Conservation (phyloP, 2,888 invertebrate species). For the Athripsodes cinereus region DNA sequence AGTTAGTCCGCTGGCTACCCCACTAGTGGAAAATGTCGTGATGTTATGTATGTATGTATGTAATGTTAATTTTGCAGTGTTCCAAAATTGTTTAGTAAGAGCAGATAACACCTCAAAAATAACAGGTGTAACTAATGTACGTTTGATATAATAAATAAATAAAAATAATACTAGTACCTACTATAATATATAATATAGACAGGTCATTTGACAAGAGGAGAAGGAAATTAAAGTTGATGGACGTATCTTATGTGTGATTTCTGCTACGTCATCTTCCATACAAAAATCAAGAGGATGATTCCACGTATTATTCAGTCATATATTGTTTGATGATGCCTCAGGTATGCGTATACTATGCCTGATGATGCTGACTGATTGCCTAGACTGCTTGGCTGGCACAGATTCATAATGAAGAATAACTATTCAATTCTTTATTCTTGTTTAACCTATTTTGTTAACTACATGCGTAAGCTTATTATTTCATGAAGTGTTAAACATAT, state of each 20-base stretch:
- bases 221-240: slow-evolving; percentile 22
- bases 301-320: neutral
- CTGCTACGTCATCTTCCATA: slow-evolving; percentile 20
- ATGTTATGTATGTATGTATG: no score
- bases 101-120: no score
- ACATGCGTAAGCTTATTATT: no score
- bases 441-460: no score
- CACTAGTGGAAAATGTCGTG: no score
- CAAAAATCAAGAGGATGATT: slow-evolving; percentile 1
- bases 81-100: no score
- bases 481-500: no score
- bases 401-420: no score
- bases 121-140: neutral
- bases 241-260: slow-evolving; percentile 20
- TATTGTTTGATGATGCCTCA: neutral
- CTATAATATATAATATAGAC: neutral
- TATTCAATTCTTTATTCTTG: no score
- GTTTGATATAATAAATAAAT: neutral
- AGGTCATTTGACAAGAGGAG: slow-evolving; percentile 17
- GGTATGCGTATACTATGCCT: neutral
- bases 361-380: neutral
- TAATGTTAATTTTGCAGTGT: no score
- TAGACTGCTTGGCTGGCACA: neutral
- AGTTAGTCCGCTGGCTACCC: no score
- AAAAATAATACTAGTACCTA: no score